Base-by-base conservation (phyloP, 2,797 vertebrate species). In the Amazona ochrocephala region DNA sequence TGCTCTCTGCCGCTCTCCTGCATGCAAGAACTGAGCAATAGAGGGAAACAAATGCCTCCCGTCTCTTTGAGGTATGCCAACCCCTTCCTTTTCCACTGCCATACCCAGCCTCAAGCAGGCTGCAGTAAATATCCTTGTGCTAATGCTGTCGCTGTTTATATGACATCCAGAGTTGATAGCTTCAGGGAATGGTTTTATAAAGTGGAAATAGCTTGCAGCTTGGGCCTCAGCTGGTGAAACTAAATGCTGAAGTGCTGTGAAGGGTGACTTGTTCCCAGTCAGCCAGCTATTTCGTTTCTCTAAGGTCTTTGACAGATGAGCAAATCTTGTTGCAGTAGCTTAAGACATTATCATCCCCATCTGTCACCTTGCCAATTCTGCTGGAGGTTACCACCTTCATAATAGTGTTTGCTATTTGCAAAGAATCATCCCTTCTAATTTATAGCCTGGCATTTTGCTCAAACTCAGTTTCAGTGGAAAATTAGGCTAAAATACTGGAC, bases 191-290 rank as follows among this genome's bases (percentile, higher is more conserved):
- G 12, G 23, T 45, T 47, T 91, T 91, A 74, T 66, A 72, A n/a
- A 61, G 41, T 26, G 41, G 44, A 92, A 91, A 92, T 37, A 61
- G 26, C 62, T 84, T 83, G 64, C 72, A 89, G 62, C 58, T 71
- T 75, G 60, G 50, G 64, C 61, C 72, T 83, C 93, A 95, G 89
- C 89, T 94, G 93, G 64, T 93, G 77, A 53, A 83, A 47, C n/a
- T 53, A 90, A 90, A 54, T 19, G 50, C 14, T 27, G 9, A 48
- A 85, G 74, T 89, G 75, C 30, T 76, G 10, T 47, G 62, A 70
- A 61, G 58, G 66, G 42, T 95, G 74, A 53, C 64, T 74, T 87
- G 72, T 75, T 91, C 87, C 87, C 75, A 76, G n/a, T 23, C 47
- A 86, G 73, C 2, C 64, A 84, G 62, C 53, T 91, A 42, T 42